A percentile compares a stretch with the other conserved stretches of the same genome.
Evolutionary conservation across 1,140 invertebrate species (phyloP).

Genomic region (Sipha flava): DNA sequence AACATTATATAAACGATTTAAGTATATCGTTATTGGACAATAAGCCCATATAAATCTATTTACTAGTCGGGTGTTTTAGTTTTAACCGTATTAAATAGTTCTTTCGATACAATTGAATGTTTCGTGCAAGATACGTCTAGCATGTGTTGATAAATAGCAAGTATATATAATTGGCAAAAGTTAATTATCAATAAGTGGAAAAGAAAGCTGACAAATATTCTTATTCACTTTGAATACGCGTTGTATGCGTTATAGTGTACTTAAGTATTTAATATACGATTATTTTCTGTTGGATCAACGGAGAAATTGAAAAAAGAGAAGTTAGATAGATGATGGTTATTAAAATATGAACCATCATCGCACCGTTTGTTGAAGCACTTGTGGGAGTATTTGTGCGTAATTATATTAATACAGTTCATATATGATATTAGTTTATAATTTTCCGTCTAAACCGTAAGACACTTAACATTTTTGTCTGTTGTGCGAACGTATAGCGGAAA

Average conservation of each 20-base stretch:
- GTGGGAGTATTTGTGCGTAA: too few relatives aligned
- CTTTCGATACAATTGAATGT: not conserved
- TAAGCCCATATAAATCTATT: not conserved
- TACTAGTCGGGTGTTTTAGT: not conserved
- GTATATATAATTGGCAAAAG: not conserved
- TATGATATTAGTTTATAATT: too few relatives aligned
- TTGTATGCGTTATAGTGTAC: not conserved
- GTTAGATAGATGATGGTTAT: too few relatives aligned
- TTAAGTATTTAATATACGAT: not conserved
- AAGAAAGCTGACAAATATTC: not conserved
- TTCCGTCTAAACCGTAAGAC: too few relatives aligned
- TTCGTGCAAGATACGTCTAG: not conserved
- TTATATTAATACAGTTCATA: too few relatives aligned
- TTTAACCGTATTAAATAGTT: not conserved
- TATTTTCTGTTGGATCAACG: not conserved
- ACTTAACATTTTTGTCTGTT: not conserved
- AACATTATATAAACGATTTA: too few relatives aligned
- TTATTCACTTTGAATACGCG: not conserved
- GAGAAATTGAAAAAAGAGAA: not conserved
- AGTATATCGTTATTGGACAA: too few relatives aligned
- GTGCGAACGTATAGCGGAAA: not conserved
- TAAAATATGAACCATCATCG: too few relatives aligned
- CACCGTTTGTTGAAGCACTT: too few relatives aligned
- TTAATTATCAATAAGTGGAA: not conserved
- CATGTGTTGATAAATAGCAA: not conserved